phyloP scores from a whole-genome alignment of 1,140 invertebrate genomes.

The Mactra quadrangularis region DNA sequence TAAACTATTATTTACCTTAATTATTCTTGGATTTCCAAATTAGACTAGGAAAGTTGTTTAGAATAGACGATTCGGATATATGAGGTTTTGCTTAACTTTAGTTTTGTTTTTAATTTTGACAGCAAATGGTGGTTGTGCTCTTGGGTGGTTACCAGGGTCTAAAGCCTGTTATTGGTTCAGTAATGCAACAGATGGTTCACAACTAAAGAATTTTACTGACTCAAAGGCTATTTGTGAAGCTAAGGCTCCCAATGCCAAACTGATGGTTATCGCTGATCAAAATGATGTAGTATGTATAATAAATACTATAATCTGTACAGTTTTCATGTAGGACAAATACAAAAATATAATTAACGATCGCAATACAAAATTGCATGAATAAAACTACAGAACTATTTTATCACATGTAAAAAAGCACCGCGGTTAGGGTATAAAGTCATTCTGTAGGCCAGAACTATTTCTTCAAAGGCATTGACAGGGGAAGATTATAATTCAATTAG shows the following conservation, averaged over 20 bases:
- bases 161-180: conserved; percentile 31
- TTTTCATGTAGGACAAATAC: background rate
- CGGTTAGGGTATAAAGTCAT: background rate
- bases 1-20: too few relatives aligned
- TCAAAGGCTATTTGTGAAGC: conserved; percentile 21
- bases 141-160: conserved; percentile 8
- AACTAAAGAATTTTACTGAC: conserved; percentile 12
- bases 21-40: too few relatives aligned
- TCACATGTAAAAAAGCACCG: background rate
- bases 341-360: background rate
- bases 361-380: background rate
- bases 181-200: conserved; percentile 29
- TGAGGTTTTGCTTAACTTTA: too few relatives aligned
- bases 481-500: background rate
- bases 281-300: conserved; percentile 22
- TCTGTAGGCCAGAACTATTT: background rate
- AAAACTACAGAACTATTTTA: background rate
- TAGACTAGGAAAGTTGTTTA: too few relatives aligned
- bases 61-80: too few relatives aligned
- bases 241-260: background rate
- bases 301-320: background rate
- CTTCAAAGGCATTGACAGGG: too few relatives aligned
- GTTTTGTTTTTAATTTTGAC: too few relatives aligned
- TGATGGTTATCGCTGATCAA: conserved; percentile 22
- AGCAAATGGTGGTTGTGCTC: conserved; percentile 17